Evolutionary conservation across 2,113 vertebrate genomes (phyloP), one percentile per base, ranked within the genome.

Genomic region (Prunella fulvescens): DNA sequence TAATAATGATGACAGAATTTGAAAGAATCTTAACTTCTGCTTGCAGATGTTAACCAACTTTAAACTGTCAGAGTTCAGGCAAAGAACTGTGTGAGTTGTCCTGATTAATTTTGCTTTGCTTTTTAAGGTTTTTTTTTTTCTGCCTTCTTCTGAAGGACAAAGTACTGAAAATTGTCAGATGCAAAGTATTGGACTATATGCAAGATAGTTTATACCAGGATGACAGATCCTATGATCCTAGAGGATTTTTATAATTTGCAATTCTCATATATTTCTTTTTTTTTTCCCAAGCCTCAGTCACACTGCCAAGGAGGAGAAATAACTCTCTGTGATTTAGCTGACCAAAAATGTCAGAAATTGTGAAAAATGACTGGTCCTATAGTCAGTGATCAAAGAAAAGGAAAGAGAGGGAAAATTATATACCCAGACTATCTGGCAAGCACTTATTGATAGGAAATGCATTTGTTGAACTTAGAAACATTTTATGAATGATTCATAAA

Each of bases 401-500:
- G 47, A 61, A 69, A 88, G 28, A 61, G 48, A 73, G 78, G 39
- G 50, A 69, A 93, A 93, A 88, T 90, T 82, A 93, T 65, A 77
- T 51, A 80, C 64, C 50, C 67, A 86, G 87, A 62, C 51, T 86
- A 54, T 88, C 39, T 78, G 67, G 72, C 14, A 91, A 94, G 77
- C 29, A 53, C 19, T 91, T 95, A 85, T 33, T 82, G 94, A 92
- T 76, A 73, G 58, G 35, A 96, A 88, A 91, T 73, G 73, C 45
- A 62, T 92, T 82, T 90, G 62, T 80, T 58, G 53, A 82, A 85
- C 9, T 87, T 79, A 73, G 35, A 57, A 89, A 65, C 1, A 3
- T 65, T 47, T 69, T 60, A 85, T 93, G 90, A 94, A 95, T 93
- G 47, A 95, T 94, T 91, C 84, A 92, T 92, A 70, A 87, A 53